Evolutionary conservation across 2,797 vertebrate genomes (phyloP), one percentile per base, ranked within the genome.

Genomic region (Ptychadena robeensis): DNA sequence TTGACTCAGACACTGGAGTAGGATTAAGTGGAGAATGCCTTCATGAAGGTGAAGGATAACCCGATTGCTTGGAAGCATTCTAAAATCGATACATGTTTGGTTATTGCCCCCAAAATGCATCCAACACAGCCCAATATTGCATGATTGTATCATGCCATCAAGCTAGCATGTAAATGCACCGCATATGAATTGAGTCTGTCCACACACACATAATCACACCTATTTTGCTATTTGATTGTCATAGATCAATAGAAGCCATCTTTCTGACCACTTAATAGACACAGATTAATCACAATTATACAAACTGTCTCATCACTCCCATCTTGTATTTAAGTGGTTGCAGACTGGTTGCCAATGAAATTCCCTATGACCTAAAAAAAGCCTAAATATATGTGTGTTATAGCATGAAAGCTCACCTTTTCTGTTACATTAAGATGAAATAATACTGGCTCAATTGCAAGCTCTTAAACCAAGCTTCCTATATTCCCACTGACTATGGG

Each of bases 371-470:
- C n/a, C n/a, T n/a, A n/a, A n/a, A n/a, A n/a, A n/a, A n/a, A n/a
- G n/a, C n/a, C n/a, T n/a, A n/a, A n/a, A n/a, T n/a, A n/a, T n/a
- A n/a, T n/a, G n/a, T n/a, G n/a, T n/a, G n/a, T n/a, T n/a, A n/a
- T n/a, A n/a, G n/a, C n/a, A n/a, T n/a, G n/a, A n/a, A n/a, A n/a
- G n/a, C n/a, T n/a, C n/a, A n/a, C n/a, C n/a, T n/a, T n/a, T n/a
- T n/a, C n/a, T n/a, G n/a, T n/a, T n/a, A n/a, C n/a, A n/a, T n/a
- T n/a, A n/a, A 15, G 18, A 4, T 15, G 0, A 22, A 53, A 6
- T n/a, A 53, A 53, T 8, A 18, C 44, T 53, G 18, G 10, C 64
- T 67, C n/a, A 53, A 69, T 69, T 75, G 80, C 32, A 31, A 82
- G 80, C 70, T 69, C 48, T 44, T 32, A 14, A 35, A 34, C 5